Evolutionary conservation across 2,113 vertebrate species (phyloP).

Genomic region (Heterocephalus glaber): DNA sequence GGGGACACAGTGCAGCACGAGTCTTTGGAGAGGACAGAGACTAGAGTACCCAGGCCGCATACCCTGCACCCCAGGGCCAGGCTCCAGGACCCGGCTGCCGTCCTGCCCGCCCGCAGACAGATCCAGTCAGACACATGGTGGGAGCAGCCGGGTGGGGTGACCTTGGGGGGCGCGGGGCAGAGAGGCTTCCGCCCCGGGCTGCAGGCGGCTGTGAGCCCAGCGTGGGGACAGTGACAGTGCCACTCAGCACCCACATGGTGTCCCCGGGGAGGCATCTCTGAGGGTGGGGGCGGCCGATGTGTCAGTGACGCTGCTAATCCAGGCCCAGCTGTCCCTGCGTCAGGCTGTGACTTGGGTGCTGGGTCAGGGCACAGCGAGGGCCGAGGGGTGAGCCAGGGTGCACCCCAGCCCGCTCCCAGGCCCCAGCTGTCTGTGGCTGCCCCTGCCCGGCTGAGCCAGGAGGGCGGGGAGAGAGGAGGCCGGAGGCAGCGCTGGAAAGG

Average conservation of each 20-base stretch:
- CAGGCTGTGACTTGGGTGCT: neutral
- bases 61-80: neutral
- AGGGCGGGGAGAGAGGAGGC: neutral
- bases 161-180: too few species aligned
- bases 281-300: neutral
- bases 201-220: neutral
- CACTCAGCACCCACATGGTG: neutral
- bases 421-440: neutral
- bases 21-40: neutral
- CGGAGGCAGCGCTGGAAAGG: slow-evolving; percentile 51
- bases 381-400: neutral
- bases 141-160: too few species aligned
- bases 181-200: neutral
- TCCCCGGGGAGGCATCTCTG: neutral
- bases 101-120: too few species aligned
- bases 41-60: rapidly evolving
- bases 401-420: neutral
- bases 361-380: neutral
- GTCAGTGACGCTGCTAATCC: neutral
- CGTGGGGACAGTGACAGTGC: neutral
- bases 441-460: neutral
- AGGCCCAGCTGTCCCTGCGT: neutral
- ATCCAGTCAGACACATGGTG: too few species aligned
- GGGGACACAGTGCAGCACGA: neutral
- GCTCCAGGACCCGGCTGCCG: neutral